phyloP scores from a whole-genome alignment of 2,888 invertebrate genomes.

The Callosobruchus maculatus region DNA sequence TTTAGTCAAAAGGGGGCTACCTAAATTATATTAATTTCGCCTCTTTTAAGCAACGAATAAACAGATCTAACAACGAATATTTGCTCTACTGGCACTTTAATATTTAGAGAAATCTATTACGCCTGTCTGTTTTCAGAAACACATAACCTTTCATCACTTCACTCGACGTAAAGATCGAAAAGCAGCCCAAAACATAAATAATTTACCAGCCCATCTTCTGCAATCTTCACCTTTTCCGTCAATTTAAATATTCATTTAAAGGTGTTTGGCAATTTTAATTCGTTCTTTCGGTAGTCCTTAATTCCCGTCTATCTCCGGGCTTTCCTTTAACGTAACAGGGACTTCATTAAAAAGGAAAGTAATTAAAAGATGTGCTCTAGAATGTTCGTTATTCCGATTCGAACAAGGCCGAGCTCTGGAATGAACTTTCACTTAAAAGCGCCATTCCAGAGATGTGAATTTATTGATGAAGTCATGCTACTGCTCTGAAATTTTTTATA shows the following conservation, averaged over 20 bases:
- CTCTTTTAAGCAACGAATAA: too few relatives aligned
- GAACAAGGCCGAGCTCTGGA: neutral
- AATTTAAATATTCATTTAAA: neutral
- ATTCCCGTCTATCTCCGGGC: slow-evolving; percentile 4
- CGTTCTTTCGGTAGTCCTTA: neutral
- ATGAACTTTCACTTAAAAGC: neutral
- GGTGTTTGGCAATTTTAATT: neutral
- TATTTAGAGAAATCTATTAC: too few relatives aligned
- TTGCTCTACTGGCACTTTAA: too few relatives aligned
- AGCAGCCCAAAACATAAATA: neutral
- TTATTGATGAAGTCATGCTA: neutral
- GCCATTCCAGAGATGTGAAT: neutral
- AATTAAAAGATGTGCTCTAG: slow-evolving; percentile 29
- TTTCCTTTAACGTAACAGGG: slow-evolving; percentile 6
- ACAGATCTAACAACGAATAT: too few relatives aligned
- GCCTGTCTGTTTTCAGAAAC: too few relatives aligned
- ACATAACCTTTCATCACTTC: too few relatives aligned
- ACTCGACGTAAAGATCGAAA: too few relatives aligned
- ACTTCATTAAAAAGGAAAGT: slow-evolving; percentile 27
- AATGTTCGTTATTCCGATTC: slow-evolving; percentile 11
- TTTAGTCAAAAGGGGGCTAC: too few relatives aligned
- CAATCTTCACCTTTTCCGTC: neutral
- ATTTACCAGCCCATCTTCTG: neutral
- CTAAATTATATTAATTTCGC: too few relatives aligned
- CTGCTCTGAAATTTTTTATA: too few relatives aligned